These are phyloP conservation scores for Glaucidium brasilianum DNA, from an alignment of 2,113 vertebrate species.

Conservation along the genomic window DNA sequence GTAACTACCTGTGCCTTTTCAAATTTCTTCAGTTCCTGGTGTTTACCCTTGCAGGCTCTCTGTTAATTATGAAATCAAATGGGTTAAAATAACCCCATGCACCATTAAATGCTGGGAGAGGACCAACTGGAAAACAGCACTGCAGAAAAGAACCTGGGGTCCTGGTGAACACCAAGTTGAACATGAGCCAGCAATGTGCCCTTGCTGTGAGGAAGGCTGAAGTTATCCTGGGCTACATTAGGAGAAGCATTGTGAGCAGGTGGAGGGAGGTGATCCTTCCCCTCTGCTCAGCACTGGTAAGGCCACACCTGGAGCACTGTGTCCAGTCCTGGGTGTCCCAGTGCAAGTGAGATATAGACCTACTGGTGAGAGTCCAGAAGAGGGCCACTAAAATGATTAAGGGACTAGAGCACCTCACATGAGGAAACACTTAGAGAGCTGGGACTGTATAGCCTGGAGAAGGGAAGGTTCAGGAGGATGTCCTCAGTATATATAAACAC, in stretches of 20 bases:
- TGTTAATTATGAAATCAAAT: neutral
- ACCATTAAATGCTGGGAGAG: neutral
- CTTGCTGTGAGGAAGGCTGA: neutral
- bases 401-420: neutral
- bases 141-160: neutral
- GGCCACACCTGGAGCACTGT: neutral
- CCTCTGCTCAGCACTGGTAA: neutral
- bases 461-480: neutral
- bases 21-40: neutral
- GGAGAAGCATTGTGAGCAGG: neutral
- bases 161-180: neutral
- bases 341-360: neutral
- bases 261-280: neutral
- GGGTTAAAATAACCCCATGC: neutral
- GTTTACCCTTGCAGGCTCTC: neutral
- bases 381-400: neutral
- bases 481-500: neutral
- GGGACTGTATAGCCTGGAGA: neutral
- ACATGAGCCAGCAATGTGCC: neutral
- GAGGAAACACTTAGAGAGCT: neutral
- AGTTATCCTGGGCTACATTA: neutral
- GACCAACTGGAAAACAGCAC: neutral
- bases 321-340: neutral
- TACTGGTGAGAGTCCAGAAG: neutral
- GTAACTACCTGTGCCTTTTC: neutral